A percentile compares a stretch with the other conserved stretches of the same genome.
Conservation (phyloP, 1,140 invertebrate genomes). For the Phthorimaea operculella region DNA sequence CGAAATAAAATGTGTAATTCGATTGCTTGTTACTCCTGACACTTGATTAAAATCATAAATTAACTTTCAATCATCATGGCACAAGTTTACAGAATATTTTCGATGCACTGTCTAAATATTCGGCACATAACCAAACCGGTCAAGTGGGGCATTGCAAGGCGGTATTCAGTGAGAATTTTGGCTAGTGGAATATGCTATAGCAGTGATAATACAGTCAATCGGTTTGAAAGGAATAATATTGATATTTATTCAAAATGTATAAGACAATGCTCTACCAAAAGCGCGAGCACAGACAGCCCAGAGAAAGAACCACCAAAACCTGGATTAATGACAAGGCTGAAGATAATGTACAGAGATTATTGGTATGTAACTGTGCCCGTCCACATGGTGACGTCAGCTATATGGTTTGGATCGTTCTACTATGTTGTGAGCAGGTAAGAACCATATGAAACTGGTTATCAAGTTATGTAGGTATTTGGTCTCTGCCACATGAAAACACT, state of each 20-base stretch:
- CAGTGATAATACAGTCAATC: not conserved
- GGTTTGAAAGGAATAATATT: not conserved
- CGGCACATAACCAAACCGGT: constrained; percentile 44
- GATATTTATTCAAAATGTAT: not conserved
- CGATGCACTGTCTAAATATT: constrained; percentile 33
- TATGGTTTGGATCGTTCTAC: constrained; percentile 90
- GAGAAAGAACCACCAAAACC: constrained; percentile 47
- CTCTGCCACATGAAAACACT: not conserved
- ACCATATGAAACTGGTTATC: constrained; percentile 3
- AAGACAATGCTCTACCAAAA: constrained; percentile 28
- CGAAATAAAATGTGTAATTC: too few species aligned
- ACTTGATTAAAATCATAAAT: too few species aligned
- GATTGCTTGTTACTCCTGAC: too few species aligned
- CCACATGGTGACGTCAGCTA: constrained; percentile 84
- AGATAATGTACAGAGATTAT: constrained; percentile 92
- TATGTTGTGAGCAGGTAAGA: constrained; percentile 85
- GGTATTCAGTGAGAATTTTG: constrained; percentile 32
- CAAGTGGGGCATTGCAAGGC: constrained; percentile 34
- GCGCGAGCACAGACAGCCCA: constrained; percentile 14
- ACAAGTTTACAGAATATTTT: constrained; percentile 36
- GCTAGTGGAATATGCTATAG: constrained; percentile 15
- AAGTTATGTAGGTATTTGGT: constrained; percentile 7
- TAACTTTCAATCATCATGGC: constrained; percentile 29
- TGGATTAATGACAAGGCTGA: constrained; percentile 85
- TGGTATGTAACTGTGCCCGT: constrained; percentile 94